Percentiles rank a stretch among this genome's conserved stretches.
Conservation (phyloP, 1,140 invertebrate genomes). For the Scaptomyza pallida region DNA sequence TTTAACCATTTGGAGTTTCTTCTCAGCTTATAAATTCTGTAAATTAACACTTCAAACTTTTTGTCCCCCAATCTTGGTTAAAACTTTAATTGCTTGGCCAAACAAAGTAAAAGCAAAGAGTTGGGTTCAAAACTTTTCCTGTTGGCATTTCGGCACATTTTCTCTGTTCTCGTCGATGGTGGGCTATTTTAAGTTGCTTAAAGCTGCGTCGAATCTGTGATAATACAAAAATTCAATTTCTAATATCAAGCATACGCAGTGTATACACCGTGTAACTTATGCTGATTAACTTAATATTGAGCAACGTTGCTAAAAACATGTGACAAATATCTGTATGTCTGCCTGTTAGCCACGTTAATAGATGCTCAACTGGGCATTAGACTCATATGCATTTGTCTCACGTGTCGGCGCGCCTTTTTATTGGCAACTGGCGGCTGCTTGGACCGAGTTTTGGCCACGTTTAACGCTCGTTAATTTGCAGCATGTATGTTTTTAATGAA, state of each 20-base stretch:
- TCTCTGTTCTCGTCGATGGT: not conserved
- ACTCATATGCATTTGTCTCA: constrained; percentile 78
- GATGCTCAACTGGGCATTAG: constrained; percentile 41
- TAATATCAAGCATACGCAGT: constrained; percentile 41
- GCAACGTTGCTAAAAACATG: not conserved
- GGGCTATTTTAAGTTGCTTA: constrained; percentile 26
- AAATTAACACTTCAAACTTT: constrained; percentile 47
- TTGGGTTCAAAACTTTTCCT: constrained; percentile 12
- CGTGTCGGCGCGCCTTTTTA: constrained; percentile 68
- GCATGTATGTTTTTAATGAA: constrained; percentile 78
- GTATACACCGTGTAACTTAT: constrained; percentile 22
- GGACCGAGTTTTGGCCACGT: constrained; percentile 46
- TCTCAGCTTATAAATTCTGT: constrained; percentile 10
- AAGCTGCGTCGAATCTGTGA: constrained; percentile 1
- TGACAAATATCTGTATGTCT: constrained; percentile 2
- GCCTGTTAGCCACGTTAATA: constrained; percentile 57
- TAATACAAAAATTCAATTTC: constrained; percentile 11
- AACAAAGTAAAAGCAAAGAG: constrained; percentile 25
- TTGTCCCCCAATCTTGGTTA: not conserved
- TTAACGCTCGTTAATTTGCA: constrained; percentile 74
- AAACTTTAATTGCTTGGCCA: constrained; percentile 53
- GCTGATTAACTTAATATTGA: constrained; percentile 29
- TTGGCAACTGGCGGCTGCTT: not conserved
- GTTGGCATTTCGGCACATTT: not conserved
- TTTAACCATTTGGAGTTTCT: not conserved